Evolutionary conservation across 1,140 invertebrate species (phyloP).

Genomic region (Babylonia areolata): DNA sequence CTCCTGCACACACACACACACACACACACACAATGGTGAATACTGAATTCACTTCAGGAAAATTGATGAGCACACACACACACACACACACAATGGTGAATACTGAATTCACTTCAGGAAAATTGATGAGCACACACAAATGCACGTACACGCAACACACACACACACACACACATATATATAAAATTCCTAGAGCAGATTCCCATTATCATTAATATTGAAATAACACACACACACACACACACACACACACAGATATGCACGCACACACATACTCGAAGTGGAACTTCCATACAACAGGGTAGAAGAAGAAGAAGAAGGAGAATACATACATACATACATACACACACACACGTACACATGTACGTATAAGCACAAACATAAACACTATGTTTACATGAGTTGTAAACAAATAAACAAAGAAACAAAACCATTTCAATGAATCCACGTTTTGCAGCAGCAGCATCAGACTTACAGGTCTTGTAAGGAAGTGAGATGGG

Average conservation of each 20-base stretch:
- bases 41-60: no score
- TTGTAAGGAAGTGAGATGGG: conserved; percentile 43
- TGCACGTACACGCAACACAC: no score
- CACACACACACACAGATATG: conserved; percentile 31
- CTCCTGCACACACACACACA: conserved; percentile 41
- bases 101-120: no score
- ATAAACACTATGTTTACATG: neutral
- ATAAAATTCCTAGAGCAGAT: no score
- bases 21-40: no score
- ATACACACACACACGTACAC: conserved; percentile 12
- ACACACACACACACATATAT: no score
- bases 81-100: no score
- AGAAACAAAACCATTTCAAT: neutral
- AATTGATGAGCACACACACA: no score
- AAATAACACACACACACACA: conserved; percentile 36
- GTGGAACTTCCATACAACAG: no score
- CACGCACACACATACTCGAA: conserved; percentile 22
- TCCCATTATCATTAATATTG: no score
- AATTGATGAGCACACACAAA: no score
- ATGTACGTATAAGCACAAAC: neutral
- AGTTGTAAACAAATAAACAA: neutral
- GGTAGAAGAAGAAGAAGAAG: neutral
- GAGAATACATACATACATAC: neutral
- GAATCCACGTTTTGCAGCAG: neutral
- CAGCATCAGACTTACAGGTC: conserved; percentile 55